A percentile compares a stretch with the other conserved stretches of the same genome.
Evolutionary conservation across 2,888 invertebrate species (phyloP).

Genomic region (Linnaemya tessellans): DNA sequence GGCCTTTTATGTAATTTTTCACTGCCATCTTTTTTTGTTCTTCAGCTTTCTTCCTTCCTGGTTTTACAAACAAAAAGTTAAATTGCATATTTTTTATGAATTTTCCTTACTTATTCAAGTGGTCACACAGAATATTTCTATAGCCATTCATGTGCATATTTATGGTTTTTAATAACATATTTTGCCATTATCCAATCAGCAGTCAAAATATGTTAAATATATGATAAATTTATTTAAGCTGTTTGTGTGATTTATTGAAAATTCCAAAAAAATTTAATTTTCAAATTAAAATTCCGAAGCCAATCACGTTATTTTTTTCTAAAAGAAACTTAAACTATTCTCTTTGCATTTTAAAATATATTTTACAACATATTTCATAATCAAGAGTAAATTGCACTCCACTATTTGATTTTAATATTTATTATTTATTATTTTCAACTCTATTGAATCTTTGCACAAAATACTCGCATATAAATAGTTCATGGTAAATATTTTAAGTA

Average conservation of each 20-base stretch:
- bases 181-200: conserved; percentile 13
- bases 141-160: too few relatives aligned
- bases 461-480: conserved; percentile 14
- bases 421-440: conserved; percentile 27
- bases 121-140: conserved; percentile 39
- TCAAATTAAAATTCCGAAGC: not conserved
- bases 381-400: conserved; percentile 26
- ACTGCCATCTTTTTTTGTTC: conserved; percentile 14
- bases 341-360: not conserved
- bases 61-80: conserved; percentile 63
- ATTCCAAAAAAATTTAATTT: not conserved
- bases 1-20: conserved; percentile 56
- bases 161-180: conserved; percentile 9
- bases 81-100: conserved; percentile 58
- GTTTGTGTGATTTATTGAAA: conserved; percentile 28
- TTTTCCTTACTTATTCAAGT: conserved; percentile 68
- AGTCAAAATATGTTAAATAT: conserved; percentile 66
- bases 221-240: conserved; percentile 47
- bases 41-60: conserved; percentile 30
- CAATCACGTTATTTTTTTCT: not conserved
- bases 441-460: not conserved
- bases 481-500: conserved; percentile 39
- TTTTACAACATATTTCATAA: not conserved
- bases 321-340: not conserved
- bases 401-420: conserved; percentile 51